These are phyloP conservation scores for Plebejus anna DNA, from an alignment of 2,888 invertebrate species.

Conservation along the genomic window DNA sequence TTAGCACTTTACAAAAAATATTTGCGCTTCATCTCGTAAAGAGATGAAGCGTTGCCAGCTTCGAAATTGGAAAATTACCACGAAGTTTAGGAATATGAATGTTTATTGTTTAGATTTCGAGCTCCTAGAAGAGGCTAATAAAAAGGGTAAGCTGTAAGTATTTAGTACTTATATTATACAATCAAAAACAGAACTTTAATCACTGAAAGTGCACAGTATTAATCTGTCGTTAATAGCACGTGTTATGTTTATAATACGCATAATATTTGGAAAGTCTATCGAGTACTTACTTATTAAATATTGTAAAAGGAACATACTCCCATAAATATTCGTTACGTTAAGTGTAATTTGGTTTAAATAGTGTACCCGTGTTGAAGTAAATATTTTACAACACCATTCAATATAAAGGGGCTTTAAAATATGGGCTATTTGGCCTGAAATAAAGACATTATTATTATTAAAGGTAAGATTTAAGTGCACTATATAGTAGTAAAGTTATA, in stretches of 20 bases:
- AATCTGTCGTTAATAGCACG: background rate
- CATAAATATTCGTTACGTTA: background rate
- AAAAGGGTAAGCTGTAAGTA: background rate
- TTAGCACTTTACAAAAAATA: background rate
- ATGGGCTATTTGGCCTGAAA: too few relatives aligned
- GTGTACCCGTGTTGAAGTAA: background rate
- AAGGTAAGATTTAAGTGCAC: background rate
- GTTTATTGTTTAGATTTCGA: background rate
- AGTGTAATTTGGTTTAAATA: background rate
- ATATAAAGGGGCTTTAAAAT: background rate
- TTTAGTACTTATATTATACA: too few relatives aligned
- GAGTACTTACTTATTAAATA: background rate
- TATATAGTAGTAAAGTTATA: background rate
- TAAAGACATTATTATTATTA: too few relatives aligned
- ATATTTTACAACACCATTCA: background rate
- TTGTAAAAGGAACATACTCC: background rate
- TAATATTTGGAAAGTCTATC: background rate
- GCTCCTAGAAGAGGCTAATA: background rate
- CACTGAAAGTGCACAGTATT: background rate
- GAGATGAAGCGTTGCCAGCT: slow-evolving; percentile 19
- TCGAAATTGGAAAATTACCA: background rate
- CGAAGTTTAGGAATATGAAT: background rate
- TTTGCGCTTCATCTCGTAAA: background rate
- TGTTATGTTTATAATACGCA: background rate
- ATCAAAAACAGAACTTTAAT: background rate